Percentiles rank a stretch among this genome's conserved stretches.
Conservation (phyloP, 2,113 vertebrate genomes). For the Hemichromis elongatus region DNA sequence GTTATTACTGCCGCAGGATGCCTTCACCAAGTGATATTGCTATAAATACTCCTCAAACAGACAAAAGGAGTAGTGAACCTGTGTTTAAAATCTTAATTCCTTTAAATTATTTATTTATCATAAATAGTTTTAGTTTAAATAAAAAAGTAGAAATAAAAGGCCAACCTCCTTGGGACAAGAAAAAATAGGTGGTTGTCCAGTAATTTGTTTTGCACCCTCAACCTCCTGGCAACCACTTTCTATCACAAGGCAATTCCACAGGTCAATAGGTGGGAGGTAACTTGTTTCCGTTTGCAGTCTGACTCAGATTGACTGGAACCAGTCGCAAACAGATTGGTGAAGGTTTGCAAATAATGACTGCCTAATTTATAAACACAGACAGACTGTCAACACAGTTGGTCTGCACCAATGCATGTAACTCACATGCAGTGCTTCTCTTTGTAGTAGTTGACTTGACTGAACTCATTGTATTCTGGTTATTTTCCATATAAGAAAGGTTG, state of each 20-base stretch:
- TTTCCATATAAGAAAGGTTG: background rate
- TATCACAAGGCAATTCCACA: background rate
- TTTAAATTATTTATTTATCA: background rate
- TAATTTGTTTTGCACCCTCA: background rate
- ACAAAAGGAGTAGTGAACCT: background rate
- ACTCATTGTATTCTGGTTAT: background rate
- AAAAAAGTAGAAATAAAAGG: background rate
- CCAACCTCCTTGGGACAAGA: background rate
- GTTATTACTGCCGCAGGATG: constrained; percentile 18
- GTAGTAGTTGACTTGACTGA: background rate
- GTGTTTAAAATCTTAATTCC: background rate
- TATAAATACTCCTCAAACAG: background rate
- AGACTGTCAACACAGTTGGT: background rate
- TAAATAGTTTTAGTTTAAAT: background rate
- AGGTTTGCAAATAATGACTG: background rate
- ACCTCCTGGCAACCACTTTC: background rate
- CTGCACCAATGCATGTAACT: background rate
- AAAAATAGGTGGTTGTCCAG: background rate
- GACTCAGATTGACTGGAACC: background rate
- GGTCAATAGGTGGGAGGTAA: background rate
- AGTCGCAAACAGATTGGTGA: background rate
- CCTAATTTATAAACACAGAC: background rate
- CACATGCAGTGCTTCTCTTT: rapidly evolving
- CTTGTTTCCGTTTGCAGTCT: background rate
- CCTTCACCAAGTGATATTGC: background rate